These are phyloP conservation scores for Gorsachius magnificus DNA, from an alignment of 2,797 vertebrate species.

Conservation along the genomic window DNA sequence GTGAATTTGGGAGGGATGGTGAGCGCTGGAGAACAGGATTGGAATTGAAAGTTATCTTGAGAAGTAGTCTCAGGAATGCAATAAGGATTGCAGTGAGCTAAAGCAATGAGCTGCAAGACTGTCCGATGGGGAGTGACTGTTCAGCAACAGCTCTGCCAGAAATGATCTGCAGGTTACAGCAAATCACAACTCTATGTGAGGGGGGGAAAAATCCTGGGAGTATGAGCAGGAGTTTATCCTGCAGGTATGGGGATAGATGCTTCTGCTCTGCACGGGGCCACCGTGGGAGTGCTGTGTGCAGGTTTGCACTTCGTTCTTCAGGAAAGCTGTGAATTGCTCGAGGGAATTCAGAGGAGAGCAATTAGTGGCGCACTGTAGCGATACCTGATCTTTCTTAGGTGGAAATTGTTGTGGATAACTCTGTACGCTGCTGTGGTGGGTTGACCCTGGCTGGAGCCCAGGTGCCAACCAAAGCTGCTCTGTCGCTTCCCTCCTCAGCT, in stretches of 20 bases:
- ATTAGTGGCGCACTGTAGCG: neutral
- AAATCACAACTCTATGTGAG: neutral
- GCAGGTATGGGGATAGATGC: neutral
- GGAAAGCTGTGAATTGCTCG: neutral
- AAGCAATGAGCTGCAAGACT: neutral
- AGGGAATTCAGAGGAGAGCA: neutral
- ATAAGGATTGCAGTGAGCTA: neutral
- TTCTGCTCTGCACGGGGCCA: neutral
- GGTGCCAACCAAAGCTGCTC: too few species aligned
- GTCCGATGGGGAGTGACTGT: neutral
- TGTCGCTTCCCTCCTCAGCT: too few species aligned
- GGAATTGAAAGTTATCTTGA: neutral
- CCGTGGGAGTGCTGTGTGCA: neutral
- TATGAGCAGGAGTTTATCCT: neutral
- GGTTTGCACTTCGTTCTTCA: neutral
- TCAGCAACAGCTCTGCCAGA: neutral
- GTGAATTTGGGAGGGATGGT: neutral
- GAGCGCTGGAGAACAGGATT: neutral
- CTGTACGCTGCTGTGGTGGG: neutral
- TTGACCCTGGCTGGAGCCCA: too few species aligned
- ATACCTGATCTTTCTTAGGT: neutral
- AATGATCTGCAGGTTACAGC: neutral
- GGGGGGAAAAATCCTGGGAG: neutral
- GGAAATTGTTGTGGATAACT: neutral
- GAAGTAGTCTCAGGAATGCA: neutral